Conservation (phyloP, 2,888 invertebrate species). For the Rotaria magnacalcarata region DNA sequence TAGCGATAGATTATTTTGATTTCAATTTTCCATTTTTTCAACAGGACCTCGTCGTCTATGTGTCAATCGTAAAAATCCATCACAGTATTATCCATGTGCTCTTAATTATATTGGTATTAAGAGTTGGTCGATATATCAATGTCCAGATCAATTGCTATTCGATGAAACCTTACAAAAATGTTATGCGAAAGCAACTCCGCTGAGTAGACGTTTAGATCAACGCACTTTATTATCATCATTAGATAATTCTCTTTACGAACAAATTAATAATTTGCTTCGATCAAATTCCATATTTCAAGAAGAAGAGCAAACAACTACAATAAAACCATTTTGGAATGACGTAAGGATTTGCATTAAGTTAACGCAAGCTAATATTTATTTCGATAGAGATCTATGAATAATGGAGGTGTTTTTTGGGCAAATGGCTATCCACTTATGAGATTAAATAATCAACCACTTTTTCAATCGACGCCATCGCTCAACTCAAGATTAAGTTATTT, state of each 20-base stretch:
- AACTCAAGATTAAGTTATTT: constrained; percentile 4
- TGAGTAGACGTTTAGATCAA: neutral
- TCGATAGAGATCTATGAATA: neutral
- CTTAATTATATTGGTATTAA: neutral
- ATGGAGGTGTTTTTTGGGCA: constrained; percentile 4
- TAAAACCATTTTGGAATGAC: neutral
- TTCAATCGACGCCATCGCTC: neutral
- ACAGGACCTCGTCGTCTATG: neutral
- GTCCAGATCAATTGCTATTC: neutral
- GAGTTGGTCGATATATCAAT: neutral
- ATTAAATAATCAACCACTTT: neutral
- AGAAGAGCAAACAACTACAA: neutral
- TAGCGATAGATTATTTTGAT: neutral
- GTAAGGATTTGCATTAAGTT: neutral
- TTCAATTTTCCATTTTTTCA: neutral
- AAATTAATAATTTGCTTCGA: neutral
- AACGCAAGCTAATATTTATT: neutral
- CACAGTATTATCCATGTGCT: constrained; percentile 27
- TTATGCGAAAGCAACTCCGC: neutral
- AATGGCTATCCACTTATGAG: neutral
- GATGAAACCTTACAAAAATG: constrained; percentile 8
- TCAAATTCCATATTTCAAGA: neutral
- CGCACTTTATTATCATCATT: neutral
- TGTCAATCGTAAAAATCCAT: neutral
- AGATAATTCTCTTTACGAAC: neutral